A percentile compares a stretch with the other conserved stretches of the same genome.
Evolutionary conservation across 2,888 invertebrate species (phyloP).

Genomic region (Athrips mouffetella): DNA sequence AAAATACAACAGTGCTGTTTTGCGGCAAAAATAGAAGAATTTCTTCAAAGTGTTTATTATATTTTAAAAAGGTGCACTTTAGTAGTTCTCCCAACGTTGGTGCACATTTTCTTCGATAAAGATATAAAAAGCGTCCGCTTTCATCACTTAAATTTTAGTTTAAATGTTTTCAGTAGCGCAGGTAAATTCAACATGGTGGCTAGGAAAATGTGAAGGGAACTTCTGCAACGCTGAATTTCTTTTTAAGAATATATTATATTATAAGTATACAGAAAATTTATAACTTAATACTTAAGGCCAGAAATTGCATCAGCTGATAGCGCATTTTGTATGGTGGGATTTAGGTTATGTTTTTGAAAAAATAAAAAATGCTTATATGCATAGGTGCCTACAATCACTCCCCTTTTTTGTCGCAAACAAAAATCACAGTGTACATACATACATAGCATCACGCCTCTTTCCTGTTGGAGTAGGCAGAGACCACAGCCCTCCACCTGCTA

Average conservation of each 20-base stretch:
- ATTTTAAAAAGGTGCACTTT: not conserved
- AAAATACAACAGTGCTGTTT: too few species aligned
- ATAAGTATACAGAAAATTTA: not conserved
- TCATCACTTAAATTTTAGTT: conserved; percentile 14
- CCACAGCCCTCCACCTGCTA: too few species aligned
- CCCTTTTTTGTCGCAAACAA: too few species aligned
- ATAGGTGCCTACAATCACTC: not conserved
- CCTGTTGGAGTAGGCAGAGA: too few species aligned
- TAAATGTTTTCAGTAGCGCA: conserved; percentile 13
- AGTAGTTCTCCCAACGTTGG: not conserved
- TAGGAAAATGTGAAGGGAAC: not conserved
- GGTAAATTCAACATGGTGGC: conserved; percentile 9
- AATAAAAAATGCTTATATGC: not conserved
- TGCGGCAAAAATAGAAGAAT: too few species aligned
- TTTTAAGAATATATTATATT: not conserved
- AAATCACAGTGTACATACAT: too few species aligned
- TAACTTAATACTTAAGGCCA: not conserved
- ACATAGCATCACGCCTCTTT: too few species aligned
- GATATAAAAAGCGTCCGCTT: conserved; percentile 1
- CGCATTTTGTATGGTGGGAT: too few species aligned
- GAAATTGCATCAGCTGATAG: too few species aligned
- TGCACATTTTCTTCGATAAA: not conserved
- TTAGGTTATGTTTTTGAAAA: too few species aligned
- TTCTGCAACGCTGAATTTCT: not conserved
- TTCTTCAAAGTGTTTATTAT: not conserved